These are phyloP conservation scores for Formica aserva DNA, from an alignment of 2,888 invertebrate genomes.

Conservation along the genomic window DNA sequence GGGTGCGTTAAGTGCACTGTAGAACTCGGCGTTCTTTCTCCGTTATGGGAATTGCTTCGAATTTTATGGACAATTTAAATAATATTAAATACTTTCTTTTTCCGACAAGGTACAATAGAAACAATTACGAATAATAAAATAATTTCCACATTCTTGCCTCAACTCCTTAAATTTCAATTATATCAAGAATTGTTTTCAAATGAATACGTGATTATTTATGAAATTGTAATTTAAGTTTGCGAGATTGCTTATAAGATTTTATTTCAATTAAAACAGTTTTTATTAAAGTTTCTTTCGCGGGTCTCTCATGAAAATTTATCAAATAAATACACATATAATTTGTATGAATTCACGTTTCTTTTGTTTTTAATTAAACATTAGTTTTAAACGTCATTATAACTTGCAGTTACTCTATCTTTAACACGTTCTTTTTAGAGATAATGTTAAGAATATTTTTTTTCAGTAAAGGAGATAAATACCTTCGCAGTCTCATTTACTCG, in stretches of 20 bases:
- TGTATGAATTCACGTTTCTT: not conserved
- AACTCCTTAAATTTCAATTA: slow-evolving; percentile 3
- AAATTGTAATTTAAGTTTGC: slow-evolving; percentile 5
- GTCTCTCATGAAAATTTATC: not conserved
- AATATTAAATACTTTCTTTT: slow-evolving; percentile 23
- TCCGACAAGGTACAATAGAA: not conserved
- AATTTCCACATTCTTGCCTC: not conserved
- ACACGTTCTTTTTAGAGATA: slow-evolving; percentile 4
- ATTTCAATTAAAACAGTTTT: slow-evolving; percentile 2
- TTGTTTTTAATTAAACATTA: slow-evolving; percentile 20
- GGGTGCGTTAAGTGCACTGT: slow-evolving; percentile 33
- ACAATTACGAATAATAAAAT: not conserved
- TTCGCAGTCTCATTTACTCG: slow-evolving; percentile 1
- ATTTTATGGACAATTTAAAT: slow-evolving; percentile 29
- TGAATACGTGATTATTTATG: not conserved
- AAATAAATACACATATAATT: slow-evolving; percentile 7
- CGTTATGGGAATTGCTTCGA: slow-evolving; percentile 29
- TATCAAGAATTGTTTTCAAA: not conserved
- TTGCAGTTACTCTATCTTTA: slow-evolving; percentile 11
- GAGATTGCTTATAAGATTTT: not conserved
- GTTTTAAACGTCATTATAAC: slow-evolving; percentile 23
- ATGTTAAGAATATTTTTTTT: slow-evolving; percentile 1
- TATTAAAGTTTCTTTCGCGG: slow-evolving; percentile 1
- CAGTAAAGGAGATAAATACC: not conserved
- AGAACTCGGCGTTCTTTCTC: slow-evolving; percentile 4